phyloP scores from a whole-genome alignment of 2,113 vertebrate genomes.

The Heterotilapia buettikoferi region DNA sequence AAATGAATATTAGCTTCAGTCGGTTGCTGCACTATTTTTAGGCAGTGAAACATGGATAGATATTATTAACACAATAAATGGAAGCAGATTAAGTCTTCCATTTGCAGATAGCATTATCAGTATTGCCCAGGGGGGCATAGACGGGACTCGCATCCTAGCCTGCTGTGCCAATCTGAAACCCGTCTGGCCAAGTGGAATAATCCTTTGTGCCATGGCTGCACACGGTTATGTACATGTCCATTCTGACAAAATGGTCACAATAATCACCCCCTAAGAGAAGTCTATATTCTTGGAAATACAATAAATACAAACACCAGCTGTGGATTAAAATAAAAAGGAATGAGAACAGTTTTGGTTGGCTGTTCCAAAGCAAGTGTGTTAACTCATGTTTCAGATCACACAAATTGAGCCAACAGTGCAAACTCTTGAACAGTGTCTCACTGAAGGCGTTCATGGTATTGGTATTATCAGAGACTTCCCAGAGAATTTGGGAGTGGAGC shows the following conservation, averaged over 20 bases:
- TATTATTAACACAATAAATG: conserved; percentile 32
- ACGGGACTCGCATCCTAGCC: conserved; percentile 34
- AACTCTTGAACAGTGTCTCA: not conserved
- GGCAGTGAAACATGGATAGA: conserved; percentile 9
- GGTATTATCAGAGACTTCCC: not conserved
- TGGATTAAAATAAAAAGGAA: not conserved
- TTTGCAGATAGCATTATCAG: conserved; percentile 55
- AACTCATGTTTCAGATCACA: not conserved
- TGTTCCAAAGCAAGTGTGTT: not conserved
- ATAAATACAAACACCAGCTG: not conserved
- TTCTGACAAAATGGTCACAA: not conserved
- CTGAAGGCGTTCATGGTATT: not conserved
- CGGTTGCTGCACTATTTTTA: conserved; percentile 26
- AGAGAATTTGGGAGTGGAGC: not conserved
- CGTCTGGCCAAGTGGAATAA: conserved; percentile 60
- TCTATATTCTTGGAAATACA: not conserved
- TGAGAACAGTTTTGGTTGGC: not conserved
- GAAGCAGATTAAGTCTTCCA: conserved; percentile 33
- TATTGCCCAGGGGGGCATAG: conserved; percentile 8
- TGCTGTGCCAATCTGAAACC: conserved; percentile 44
- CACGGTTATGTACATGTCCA: not conserved
- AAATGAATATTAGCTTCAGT: conserved; percentile 9
- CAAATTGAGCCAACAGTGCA: not conserved
- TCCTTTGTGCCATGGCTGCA: conserved; percentile 19
- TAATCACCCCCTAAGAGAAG: not conserved